Percentiles rank a stretch among this genome's conserved stretches.
These are phyloP conservation scores for Cyclina sinensis DNA, from an alignment of 1,140 invertebrate genomes.

Conservation along the genomic window DNA sequence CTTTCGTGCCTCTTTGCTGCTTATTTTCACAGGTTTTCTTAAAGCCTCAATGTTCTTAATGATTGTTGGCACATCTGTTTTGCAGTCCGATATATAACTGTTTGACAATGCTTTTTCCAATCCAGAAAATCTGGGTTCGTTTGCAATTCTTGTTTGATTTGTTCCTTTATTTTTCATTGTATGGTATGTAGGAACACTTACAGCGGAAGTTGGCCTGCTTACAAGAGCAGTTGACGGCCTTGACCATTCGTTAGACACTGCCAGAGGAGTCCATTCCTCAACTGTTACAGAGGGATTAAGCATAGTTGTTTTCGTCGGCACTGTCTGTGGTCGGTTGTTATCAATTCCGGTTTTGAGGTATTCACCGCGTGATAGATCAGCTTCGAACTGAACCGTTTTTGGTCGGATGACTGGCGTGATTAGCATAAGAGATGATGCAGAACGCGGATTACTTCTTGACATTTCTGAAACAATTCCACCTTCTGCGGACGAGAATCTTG, in stretches of 20 bases:
- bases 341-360: slow-evolving; percentile 8
- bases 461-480: not conserved
- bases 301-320: not conserved
- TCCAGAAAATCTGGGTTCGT: slow-evolving; percentile 48
- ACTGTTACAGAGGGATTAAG: not conserved
- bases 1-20: slow-evolving; percentile 39
- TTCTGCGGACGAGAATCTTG: not conserved
- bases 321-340: not conserved
- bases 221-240: slow-evolving; percentile 3
- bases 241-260: slow-evolving; percentile 23
- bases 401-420: slow-evolving; percentile 28
- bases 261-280: slow-evolving; percentile 6
- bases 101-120: slow-evolving; percentile 29
- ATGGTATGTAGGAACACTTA: not conserved
- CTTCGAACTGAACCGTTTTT: slow-evolving; percentile 60
- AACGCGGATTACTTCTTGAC: not conserved
- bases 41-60: slow-evolving; percentile 56
- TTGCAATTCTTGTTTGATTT: not conserved
- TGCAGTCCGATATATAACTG: slow-evolving; percentile 40
- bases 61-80: slow-evolving; percentile 38
- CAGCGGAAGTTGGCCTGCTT: not conserved
- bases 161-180: not conserved
- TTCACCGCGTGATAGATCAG: not conserved
- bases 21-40: not conserved
- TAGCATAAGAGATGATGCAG: not conserved